A percentile compares a stretch with the other conserved stretches of the same genome.
Evolutionary conservation across 2,113 vertebrate species (phyloP).

Genomic region (Cottus gobio): DNA sequence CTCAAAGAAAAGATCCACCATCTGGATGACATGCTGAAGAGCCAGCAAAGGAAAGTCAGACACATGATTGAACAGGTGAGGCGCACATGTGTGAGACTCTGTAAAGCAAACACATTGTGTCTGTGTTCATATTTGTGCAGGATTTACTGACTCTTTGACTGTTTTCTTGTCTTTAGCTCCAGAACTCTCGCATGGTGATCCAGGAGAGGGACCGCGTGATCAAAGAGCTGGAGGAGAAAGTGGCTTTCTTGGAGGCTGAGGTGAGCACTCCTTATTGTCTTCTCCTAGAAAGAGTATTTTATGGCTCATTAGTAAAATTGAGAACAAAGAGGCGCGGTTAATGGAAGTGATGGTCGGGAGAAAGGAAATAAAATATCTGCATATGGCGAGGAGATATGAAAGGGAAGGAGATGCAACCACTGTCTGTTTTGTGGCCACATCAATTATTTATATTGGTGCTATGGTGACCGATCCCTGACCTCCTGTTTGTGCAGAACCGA

Average conservation of each 20-base stretch:
- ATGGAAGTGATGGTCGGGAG: background rate
- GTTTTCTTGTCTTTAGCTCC: conserved; percentile 84
- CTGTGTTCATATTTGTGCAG: conserved; percentile 42
- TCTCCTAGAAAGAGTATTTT: background rate
- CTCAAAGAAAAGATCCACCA: conserved; percentile 96
- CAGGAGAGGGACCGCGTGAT: conserved; percentile 90
- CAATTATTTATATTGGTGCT: background rate
- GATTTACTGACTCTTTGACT: conserved; percentile 40
- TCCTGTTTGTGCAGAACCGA: conserved; percentile 85
- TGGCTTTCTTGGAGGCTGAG: conserved; percentile 93
- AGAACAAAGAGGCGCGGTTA: background rate
- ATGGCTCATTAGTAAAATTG: conserved; percentile 16
- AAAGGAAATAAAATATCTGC: background rate
- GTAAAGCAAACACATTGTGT: conserved; percentile 3
- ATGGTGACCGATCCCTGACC: conserved; percentile 21
- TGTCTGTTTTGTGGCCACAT: background rate
- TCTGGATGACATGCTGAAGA: conserved; percentile 95
- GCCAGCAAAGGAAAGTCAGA: conserved; percentile 95
- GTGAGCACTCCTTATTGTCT: conserved; percentile 68
- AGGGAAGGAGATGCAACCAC: background rate
- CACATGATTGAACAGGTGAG: conserved; percentile 98
- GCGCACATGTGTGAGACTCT: conserved; percentile 17
- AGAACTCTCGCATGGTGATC: conserved; percentile 93
- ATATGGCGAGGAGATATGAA: background rate
- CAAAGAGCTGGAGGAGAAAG: conserved; percentile 92